These are phyloP conservation scores for Apis laboriosa DNA, from an alignment of 1,140 invertebrate genomes.

Conservation along the genomic window DNA sequence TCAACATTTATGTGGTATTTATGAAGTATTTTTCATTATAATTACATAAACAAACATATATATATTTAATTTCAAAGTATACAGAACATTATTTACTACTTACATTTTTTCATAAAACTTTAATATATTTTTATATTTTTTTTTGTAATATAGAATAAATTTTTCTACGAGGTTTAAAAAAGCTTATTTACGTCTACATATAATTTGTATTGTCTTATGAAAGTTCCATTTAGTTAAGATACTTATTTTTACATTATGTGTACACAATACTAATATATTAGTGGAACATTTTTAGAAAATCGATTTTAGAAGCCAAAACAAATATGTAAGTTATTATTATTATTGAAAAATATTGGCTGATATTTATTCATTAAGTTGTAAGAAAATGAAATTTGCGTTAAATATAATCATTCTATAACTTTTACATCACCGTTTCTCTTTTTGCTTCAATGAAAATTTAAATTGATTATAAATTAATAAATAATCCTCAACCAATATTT, in stretches of 20 bases:
- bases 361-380: no score
- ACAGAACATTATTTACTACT: constrained; percentile 34
- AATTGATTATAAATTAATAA: no score
- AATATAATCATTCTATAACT: no score
- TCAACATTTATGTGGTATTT: constrained; percentile 5
- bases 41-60: constrained; percentile 42
- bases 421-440: no score
- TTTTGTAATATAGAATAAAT: constrained; percentile 51
- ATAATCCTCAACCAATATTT: no score
- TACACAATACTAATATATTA: no score
- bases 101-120: constrained; percentile 49
- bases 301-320: no score
- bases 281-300: no score
- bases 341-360: no score
- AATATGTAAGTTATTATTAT: no score
- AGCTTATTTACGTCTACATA: constrained; percentile 22
- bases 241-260: constrained; percentile 6
- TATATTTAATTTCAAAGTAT: constrained; percentile 34
- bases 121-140: constrained; percentile 38
- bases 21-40: constrained; percentile 18
- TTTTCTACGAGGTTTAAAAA: constrained; percentile 24
- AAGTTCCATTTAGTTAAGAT: constrained; percentile 40
- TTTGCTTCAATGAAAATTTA: no score
- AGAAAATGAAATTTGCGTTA: no score
- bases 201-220: constrained; percentile 61